These are phyloP conservation scores for Microctenopoma lineatum DNA, from an alignment of 2,797 vertebrate species.

Conservation along the genomic window DNA sequence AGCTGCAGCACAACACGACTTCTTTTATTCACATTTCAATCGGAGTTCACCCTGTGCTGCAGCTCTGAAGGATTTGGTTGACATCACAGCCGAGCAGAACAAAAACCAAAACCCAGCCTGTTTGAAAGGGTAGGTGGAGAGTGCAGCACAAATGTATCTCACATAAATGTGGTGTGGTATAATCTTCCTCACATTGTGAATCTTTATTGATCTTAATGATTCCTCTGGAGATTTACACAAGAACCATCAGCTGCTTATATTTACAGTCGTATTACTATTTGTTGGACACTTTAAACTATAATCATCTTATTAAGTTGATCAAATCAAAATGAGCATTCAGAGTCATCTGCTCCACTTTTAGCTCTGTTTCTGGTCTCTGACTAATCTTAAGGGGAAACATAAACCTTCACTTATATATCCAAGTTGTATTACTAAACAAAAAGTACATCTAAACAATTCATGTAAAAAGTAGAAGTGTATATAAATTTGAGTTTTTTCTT, in stretches of 20 bases:
- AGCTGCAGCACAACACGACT: constrained; percentile 1
- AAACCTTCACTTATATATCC: too few species aligned
- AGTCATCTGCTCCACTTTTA: not conserved
- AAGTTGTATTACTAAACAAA: too few species aligned
- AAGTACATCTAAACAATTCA: too few species aligned
- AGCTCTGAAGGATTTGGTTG: constrained; percentile 14
- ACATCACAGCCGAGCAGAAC: constrained; percentile 1
- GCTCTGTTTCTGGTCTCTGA: too few species aligned
- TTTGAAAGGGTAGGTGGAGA: not conserved
- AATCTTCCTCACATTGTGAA: not conserved
- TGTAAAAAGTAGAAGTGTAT: too few species aligned
- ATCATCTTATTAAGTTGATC: not conserved
- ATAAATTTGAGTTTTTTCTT: too few species aligned
- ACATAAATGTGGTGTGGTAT: too few species aligned
- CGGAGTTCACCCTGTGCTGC: constrained; percentile 18
- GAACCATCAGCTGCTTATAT: not conserved
- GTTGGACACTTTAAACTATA: too few species aligned
- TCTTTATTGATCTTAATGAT: not conserved
- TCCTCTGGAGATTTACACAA: not conserved
- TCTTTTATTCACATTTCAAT: constrained; percentile 9
- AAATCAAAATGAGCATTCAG: too few species aligned
- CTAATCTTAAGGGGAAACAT: too few species aligned
- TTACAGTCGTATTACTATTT: too few species aligned
- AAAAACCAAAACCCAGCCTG: not conserved
- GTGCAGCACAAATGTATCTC: not conserved